These are phyloP conservation scores for Carpatolechia fugitivella DNA, from an alignment of 2,888 invertebrate genomes.

Conservation along the genomic window DNA sequence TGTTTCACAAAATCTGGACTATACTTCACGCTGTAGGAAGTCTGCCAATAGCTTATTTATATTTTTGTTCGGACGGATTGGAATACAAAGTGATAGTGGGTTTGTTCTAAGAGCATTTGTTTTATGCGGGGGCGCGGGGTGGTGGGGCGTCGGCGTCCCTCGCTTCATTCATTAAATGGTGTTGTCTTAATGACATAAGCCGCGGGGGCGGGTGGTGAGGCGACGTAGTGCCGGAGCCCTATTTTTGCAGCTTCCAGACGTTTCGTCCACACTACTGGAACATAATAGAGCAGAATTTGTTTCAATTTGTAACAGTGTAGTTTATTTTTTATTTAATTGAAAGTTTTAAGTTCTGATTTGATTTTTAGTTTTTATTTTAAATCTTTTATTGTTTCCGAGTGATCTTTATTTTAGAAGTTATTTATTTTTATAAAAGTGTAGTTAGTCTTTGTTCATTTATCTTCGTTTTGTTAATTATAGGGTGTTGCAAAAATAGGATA, in stretches of 20 bases:
- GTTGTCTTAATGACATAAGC: constrained; percentile 61
- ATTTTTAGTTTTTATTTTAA: too few species aligned
- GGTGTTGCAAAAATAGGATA: too few species aligned
- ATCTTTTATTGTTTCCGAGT: too few species aligned
- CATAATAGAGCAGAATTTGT: too few species aligned
- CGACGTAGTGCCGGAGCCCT: constrained; percentile 15
- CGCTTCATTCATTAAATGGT: constrained; percentile 63
- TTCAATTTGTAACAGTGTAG: not conserved
- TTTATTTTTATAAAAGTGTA: too few species aligned
- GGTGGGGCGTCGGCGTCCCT: constrained; percentile 62
- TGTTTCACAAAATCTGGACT: constrained; percentile 27
- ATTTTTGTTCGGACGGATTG: not conserved
- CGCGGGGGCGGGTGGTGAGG: constrained; percentile 42
- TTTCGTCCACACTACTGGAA: not conserved
- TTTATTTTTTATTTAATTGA: too few species aligned
- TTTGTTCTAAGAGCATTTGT: constrained; percentile 58
- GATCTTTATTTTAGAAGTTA: too few species aligned
- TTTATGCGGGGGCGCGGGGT: constrained; percentile 42
- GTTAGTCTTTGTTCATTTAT: too few species aligned
- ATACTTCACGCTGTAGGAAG: constrained; percentile 25
- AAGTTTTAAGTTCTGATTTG: too few species aligned
- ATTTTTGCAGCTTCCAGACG: constrained; percentile 22
- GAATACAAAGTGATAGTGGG: constrained; percentile 35
- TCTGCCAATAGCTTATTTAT: constrained; percentile 24
- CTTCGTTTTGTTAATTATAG: too few species aligned